Percentiles rank a stretch among this genome's conserved stretches.
phyloP scores from a whole-genome alignment of 1,140 invertebrate genomes.

The Drosophila trapezifrons region DNA sequence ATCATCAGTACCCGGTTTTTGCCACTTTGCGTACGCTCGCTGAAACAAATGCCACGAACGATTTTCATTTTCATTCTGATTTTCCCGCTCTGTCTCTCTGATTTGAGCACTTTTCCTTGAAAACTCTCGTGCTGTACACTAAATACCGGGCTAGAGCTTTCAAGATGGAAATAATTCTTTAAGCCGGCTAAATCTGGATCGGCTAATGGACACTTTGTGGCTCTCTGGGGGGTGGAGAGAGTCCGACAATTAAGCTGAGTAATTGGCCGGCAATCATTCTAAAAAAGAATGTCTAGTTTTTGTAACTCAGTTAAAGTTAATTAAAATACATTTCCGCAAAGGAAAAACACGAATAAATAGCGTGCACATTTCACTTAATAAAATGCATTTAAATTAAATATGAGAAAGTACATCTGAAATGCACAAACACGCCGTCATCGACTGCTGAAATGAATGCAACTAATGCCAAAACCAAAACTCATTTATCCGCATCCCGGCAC shows the following conservation, averaged over 20 bases:
- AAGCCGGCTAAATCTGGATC: constrained; percentile 6
- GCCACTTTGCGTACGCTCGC: constrained; percentile 40
- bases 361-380: constrained; percentile 10
- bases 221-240: background rate
- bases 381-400: constrained; percentile 20
- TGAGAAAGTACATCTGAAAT: constrained; percentile 21
- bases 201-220: constrained; percentile 12
- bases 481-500: constrained; percentile 23
- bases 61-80: constrained; percentile 48
- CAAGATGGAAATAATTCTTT: constrained; percentile 18
- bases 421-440: constrained; percentile 28
- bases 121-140: constrained; percentile 11
- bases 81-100: background rate
- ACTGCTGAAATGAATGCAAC: constrained; percentile 22
- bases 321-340: background rate
- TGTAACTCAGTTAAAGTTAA: constrained; percentile 8
- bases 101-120: constrained; percentile 6
- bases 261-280: constrained; percentile 3
- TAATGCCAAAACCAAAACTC: constrained; percentile 37
- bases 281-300: constrained; percentile 3
- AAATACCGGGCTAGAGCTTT: background rate
- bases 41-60: constrained; percentile 46
- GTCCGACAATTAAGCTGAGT: background rate
- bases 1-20: constrained; percentile 14
- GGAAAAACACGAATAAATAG: background rate